Conservation (phyloP, 2,113 vertebrate species). For the Sphaerodactylus townsendi region DNA sequence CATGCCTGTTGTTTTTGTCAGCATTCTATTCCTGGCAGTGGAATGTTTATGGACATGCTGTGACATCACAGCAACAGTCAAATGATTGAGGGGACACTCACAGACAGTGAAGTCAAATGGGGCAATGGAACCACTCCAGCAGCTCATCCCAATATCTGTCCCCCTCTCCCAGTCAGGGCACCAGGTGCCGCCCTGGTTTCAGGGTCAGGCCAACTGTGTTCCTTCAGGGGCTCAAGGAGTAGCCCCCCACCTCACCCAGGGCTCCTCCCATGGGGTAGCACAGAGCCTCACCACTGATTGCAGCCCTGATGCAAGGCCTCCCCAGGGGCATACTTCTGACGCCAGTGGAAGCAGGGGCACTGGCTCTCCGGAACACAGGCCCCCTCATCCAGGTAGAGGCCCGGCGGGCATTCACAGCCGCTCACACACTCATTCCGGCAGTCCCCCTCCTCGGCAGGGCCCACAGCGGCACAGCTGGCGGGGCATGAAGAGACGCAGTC, state of each 20-base stretch:
- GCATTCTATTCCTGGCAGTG: not conserved
- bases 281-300: slow-evolving; percentile 81
- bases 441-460: slow-evolving; percentile 15
- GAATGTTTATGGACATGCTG: not conserved
- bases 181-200: not conserved
- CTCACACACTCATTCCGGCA: slow-evolving; percentile 85
- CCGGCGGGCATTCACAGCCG: slow-evolving; percentile 82
- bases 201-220: not conserved
- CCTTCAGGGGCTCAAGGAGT: not conserved
- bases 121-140: too few relatives aligned
- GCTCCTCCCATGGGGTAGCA: accelerated
- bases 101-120: not conserved
- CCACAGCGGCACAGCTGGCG: slow-evolving; percentile 75
- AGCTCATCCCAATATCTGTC: not conserved
- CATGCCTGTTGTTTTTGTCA: not conserved
- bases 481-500: slow-evolving; percentile 89
- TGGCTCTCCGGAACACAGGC: slow-evolving; percentile 72
- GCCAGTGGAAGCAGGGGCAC: slow-evolving; percentile 86
- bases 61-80: not conserved
- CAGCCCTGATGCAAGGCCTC: slow-evolving; percentile 81
- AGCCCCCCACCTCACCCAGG: too few relatives aligned
- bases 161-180: not conserved
- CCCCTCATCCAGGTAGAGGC: slow-evolving; percentile 76
- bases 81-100: not conserved
- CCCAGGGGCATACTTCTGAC: slow-evolving; percentile 75